Evolutionary conservation across 2,888 invertebrate species (phyloP).

Genomic region (Euclidia mi): DNA sequence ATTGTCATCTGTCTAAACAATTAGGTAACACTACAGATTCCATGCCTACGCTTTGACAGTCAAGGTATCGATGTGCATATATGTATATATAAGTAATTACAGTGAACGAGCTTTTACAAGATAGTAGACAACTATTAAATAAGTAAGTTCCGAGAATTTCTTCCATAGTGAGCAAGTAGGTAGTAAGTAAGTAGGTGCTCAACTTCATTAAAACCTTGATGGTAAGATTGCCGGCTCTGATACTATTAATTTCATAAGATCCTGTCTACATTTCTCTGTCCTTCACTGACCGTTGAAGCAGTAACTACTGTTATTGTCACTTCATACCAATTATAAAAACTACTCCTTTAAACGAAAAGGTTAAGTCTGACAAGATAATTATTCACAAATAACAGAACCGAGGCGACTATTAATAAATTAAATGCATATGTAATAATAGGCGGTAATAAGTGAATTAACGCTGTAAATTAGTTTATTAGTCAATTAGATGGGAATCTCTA

Average conservation of each 20-base stretch:
- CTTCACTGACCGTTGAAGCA: background rate
- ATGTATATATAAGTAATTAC: no score
- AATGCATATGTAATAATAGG: slow-evolving; percentile 28
- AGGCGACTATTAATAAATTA: slow-evolving; percentile 31
- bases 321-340: slow-evolving; percentile 20
- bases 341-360: slow-evolving; percentile 21
- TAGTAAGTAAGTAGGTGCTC: no score
- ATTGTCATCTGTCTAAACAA: no score
- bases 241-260: slow-evolving; percentile 8
- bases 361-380: slow-evolving; percentile 27
- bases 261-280: slow-evolving; percentile 10
- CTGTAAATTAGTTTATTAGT: slow-evolving; percentile 61
- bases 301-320: slow-evolving; percentile 24
- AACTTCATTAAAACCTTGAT: no score
- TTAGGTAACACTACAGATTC: no score
- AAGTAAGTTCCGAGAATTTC: no score
- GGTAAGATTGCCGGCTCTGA: background rate
- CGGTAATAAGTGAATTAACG: slow-evolving; percentile 56
- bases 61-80: no score
- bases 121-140: no score
- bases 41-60: no score
- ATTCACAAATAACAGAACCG: slow-evolving; percentile 12
- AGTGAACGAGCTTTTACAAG: no score
- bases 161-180: no score
- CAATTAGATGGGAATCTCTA: slow-evolving; percentile 68